Base-by-base conservation (phyloP, 2,888 invertebrate species). In the Drosophila tanythrix region DNA sequence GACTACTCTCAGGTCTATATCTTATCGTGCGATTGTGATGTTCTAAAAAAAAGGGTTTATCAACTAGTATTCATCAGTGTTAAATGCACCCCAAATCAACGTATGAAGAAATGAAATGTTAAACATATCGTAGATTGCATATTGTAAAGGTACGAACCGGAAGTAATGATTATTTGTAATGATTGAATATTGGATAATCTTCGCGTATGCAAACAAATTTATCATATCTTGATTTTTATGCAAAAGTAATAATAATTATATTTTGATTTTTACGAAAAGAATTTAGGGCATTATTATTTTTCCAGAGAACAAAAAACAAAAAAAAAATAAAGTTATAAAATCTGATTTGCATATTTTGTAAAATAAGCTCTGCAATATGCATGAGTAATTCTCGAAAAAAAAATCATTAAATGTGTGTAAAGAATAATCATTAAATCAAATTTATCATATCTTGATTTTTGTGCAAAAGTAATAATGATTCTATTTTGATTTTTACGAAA, bases 31-130 rank as follows among this genome's bases (percentile, higher is more conserved):
- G 57, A 48, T 38, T 53, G 53, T 66, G 52, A 50, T 50, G 56
- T 15, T 7, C 25, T 31, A 15, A 13, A 29, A 36, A 21, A 58
- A 25, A 53, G 11, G 10, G 31, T 66, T 38, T 35, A 50, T 33
- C 38, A 55, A 25, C 55, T 67, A 33, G 40, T 46, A 55, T 51
- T 43, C 40, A 46, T 61, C 27, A 52, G 27, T 18, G 10, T 50
- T 61, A 76, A 58, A 73, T 58, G 70, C 64, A 55, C 11, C 40
- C 29, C 56, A 27, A 69, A 25, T 29, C 40, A 43, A 6, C 29
- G 15, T 46, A 15, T 50, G 36, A 35, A 29, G 46, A 35, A 29
- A 36, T 33, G 50, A 50, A 50, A 50, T 35, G 38, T 36, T 40
- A 10, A 18, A 55, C 33, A 21, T 35, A 15, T 29, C 11, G 11